These are phyloP conservation scores for Phylloscopus trochilus DNA, from an alignment of 2,113 vertebrate genomes.

Conservation along the genomic window DNA sequence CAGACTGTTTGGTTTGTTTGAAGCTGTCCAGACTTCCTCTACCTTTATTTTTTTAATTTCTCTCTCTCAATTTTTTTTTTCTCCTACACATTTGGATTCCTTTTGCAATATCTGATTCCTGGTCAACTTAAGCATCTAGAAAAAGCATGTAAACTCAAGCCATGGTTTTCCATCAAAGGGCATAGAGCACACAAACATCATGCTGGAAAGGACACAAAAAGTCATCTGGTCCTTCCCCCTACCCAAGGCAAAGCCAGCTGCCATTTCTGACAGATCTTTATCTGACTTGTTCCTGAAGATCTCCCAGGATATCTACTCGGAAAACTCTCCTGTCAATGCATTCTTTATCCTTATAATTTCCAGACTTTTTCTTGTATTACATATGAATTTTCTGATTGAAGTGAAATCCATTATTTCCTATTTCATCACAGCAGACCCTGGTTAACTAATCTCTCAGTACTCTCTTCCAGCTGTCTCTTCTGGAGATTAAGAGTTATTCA, in stretches of 20 bases:
- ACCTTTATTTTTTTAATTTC: neutral
- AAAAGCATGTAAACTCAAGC: neutral
- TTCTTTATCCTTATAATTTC: neutral
- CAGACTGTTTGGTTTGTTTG: neutral
- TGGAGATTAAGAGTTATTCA: neutral
- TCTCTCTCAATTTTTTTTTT: rapidly evolving
- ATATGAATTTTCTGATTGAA: neutral
- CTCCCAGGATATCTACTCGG: neutral
- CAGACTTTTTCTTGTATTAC: neutral
- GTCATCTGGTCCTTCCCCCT: neutral
- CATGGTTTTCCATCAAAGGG: neutral
- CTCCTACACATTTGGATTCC: neutral
- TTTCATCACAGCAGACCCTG: neutral
- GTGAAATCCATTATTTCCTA: neutral
- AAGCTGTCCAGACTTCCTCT: neutral
- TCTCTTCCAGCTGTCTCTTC: neutral
- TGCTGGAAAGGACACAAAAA: neutral
- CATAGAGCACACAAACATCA: neutral
- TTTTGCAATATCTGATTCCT: neutral
- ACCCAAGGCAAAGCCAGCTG: neutral
- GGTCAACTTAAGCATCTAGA: neutral
- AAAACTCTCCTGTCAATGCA: neutral
- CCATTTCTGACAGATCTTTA: neutral
- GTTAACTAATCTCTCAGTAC: neutral
- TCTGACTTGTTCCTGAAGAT: neutral